phyloP scores from a whole-genome alignment of 30 jellyfish, hydroid and myxozoan genomes.

The Morbakka virulenta region DNA sequence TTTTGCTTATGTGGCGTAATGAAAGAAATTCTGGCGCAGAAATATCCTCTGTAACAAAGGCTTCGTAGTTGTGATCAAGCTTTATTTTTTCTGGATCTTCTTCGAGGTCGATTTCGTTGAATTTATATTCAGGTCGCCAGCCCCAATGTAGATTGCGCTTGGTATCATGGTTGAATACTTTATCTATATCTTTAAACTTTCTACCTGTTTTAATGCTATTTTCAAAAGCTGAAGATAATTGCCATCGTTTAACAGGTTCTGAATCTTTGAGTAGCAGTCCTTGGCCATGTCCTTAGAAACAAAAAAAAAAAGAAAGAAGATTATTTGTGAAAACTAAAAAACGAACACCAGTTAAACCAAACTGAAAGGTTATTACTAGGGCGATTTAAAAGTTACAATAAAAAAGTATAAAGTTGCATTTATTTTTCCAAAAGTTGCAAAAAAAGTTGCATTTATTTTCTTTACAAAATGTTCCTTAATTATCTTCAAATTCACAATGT shows the following conservation, averaged over 20 bases:
- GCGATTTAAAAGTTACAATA: too few relatives aligned
- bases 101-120: conserved; percentile 79
- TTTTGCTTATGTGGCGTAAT: not conserved
- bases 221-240: not conserved
- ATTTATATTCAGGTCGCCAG: conserved; percentile 61
- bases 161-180: conserved; percentile 19
- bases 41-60: conserved; percentile 66
- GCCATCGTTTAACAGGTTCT: not conserved
- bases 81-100: conserved; percentile 89
- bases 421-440: too few relatives aligned
- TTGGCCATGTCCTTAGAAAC: too few relatives aligned
- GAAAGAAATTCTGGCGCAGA: too few relatives aligned
- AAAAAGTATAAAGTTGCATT: too few relatives aligned
- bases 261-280: not conserved
- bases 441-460: too few relatives aligned
- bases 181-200: conserved; percentile 78
- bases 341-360: too few relatives aligned
- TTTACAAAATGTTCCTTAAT: too few relatives aligned
- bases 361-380: too few relatives aligned
- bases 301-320: too few relatives aligned
- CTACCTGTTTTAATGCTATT: conserved; percentile 65
- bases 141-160: conserved; percentile 93
- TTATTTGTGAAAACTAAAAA: too few relatives aligned
- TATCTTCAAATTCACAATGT: too few relatives aligned
- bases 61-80: conserved; percentile 84